Conservation (phyloP, 2,113 vertebrate genomes). For the Rhea americana region DNA sequence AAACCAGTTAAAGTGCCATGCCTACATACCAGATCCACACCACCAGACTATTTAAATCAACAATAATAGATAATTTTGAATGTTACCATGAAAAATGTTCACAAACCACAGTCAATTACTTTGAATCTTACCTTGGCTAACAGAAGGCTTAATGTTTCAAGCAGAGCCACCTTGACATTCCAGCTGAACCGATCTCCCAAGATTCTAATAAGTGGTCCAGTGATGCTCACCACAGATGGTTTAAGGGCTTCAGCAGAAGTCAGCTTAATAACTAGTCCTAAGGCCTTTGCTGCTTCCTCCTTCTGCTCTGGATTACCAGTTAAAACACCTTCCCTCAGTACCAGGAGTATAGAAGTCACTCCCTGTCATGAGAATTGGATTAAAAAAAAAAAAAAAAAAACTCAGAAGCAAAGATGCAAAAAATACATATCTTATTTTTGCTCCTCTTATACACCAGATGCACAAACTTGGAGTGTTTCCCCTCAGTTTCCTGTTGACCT, state of each 20-base stretch:
- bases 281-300: slow-evolving; percentile 93
- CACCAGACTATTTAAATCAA: not conserved
- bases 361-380: slow-evolving; percentile 76
- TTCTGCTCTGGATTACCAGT: slow-evolving; percentile 96
- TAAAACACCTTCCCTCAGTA: slow-evolving; percentile 94
- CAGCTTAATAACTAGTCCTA: slow-evolving; percentile 92
- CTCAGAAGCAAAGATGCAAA: slow-evolving; percentile 30
- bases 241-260: slow-evolving; percentile 94
- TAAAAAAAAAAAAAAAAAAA: not conserved
- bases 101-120: not conserved
- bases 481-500: slow-evolving; percentile 43
- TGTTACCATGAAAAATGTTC: not conserved
- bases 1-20: not conserved
- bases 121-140: slow-evolving; percentile 86
- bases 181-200: slow-evolving; percentile 94
- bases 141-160: slow-evolving; percentile 94
- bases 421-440: not conserved
- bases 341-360: slow-evolving; percentile 94
- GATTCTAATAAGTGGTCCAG: slow-evolving; percentile 96
- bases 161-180: slow-evolving; percentile 92
- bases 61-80: not conserved
- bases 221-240: slow-evolving; percentile 96
- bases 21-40: not conserved
- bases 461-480: not conserved
- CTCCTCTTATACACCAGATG: slow-evolving; percentile 4